A percentile compares a stretch with the other conserved stretches of the same genome.
Evolutionary conservation across 1,140 invertebrate species (phyloP).

Genomic region (Drosophila willistoni): DNA sequence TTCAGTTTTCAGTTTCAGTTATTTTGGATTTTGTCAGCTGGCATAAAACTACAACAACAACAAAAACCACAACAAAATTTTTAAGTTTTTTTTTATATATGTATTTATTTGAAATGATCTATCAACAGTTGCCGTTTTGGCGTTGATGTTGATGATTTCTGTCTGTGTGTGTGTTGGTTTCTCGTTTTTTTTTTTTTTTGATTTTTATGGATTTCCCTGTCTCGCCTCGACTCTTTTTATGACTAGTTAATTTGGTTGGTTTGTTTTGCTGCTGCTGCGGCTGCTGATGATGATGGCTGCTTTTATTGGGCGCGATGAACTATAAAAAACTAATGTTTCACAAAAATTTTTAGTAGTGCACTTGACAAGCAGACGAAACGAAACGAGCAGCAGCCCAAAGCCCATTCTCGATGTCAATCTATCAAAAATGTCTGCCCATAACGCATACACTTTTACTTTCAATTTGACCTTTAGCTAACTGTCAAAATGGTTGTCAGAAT

Average conservation of each 20-base stretch:
- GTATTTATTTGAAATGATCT: conserved; percentile 70
- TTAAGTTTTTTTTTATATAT: conserved; percentile 36
- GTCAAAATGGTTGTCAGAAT: conserved; percentile 71
- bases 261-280: conserved; percentile 68
- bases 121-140: conserved; percentile 76
- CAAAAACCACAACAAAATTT: conserved; percentile 17
- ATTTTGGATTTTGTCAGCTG: conserved; percentile 40
- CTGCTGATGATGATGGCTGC: conserved; percentile 28
- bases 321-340: conserved; percentile 71
- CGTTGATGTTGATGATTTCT: conserved; percentile 3
- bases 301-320: conserved; percentile 67
- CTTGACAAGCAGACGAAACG: conserved; percentile 50
- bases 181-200: neutral
- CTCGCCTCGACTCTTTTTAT: conserved; percentile 50
- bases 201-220: conserved; percentile 23
- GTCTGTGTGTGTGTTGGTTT: conserved; percentile 10
- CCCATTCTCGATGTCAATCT: conserved; percentile 52
- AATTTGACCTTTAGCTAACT: conserved; percentile 70
- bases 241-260: conserved; percentile 76
- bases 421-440: conserved; percentile 51
- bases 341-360: conserved; percentile 47
- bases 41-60: conserved; percentile 14
- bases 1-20: conserved; percentile 37
- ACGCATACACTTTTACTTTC: conserved; percentile 73
- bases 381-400: too few relatives aligned